Evolutionary conservation across 1,140 invertebrate genomes (phyloP), one percentile per base, ranked within the genome.

Genomic region (Trachymyrmex cornetzi): DNA sequence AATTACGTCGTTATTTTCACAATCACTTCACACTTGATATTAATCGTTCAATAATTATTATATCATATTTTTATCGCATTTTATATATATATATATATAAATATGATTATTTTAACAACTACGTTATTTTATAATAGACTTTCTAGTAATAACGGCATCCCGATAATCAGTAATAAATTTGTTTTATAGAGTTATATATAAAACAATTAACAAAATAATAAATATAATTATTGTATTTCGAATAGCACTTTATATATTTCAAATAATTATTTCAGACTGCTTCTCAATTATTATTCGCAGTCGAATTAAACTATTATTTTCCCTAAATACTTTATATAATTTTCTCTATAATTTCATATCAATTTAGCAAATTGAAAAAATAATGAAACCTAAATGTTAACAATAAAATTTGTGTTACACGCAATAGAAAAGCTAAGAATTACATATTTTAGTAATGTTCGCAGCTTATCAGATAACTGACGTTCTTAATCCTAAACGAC

Each of bases 41-140:
- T 77, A 50, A 61, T 84, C 16, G 14, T 50, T 77, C 24, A n/a
- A 50, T 77, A 61, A 69, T 71, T 61, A 61, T 61, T 48, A 72
- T 30, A 81, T 71, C 44, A 27, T 57, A 74, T 74, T 9, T 59
- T 75, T 75, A 75, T 14, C n/a, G 57, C 16, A 63, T 72, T 22
- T 50, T 69, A 69, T 69, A 67, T 66, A 30, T 72, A 67, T 66
- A 30, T 72, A 61, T 75, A 63, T 75, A 74, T 77, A 59, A 27
- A 82, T 82, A 72, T 82, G 61, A 64, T 77, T 61, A 61, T 69
- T 55, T 81, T 81, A 81, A 81, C 64, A 81, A 81, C 77, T 81
- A 69, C 64, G 9, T 79, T 57, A 81, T 69, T 69, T 69, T 69
- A 67, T 80, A 81, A 81, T 81, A 81, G 48, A 81, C 77, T 81